A percentile compares a stretch with the other conserved stretches of the same genome.
Evolutionary conservation across 2,888 invertebrate species (phyloP).

Genomic region (Bellardia bayeri): DNA sequence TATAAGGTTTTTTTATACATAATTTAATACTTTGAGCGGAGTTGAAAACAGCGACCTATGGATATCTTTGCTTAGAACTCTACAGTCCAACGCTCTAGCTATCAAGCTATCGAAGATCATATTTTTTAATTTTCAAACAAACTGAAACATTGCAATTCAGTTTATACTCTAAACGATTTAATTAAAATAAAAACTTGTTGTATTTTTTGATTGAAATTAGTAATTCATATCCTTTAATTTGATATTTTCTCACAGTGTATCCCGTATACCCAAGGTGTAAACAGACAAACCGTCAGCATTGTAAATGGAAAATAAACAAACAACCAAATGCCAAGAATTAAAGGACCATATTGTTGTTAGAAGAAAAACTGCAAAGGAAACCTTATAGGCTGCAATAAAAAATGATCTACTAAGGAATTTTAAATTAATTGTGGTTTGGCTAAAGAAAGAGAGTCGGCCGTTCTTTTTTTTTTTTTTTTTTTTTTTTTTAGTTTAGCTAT

Average conservation of each 20-base stretch:
- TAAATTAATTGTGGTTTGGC: conserved; percentile 71
- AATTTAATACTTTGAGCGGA: conserved; percentile 85
- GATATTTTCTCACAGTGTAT: conserved; percentile 27
- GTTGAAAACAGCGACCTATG: conserved; percentile 89
- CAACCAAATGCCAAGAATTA: conserved; percentile 46
- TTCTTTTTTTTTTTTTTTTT: neutral
- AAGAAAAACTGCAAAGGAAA: conserved; percentile 22
- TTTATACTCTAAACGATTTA: too few relatives aligned
- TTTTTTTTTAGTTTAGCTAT: neutral
- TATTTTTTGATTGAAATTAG: too few relatives aligned
- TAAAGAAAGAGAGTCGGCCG: conserved; percentile 27
- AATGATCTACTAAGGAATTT: conserved; percentile 69
- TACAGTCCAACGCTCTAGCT: conserved; percentile 84
- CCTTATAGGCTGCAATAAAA: conserved; percentile 68
- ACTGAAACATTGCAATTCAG: too few relatives aligned
- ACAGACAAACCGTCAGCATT: conserved; percentile 41
- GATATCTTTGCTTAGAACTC: conserved; percentile 81
- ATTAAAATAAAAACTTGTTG: too few relatives aligned
- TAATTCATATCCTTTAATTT: too few relatives aligned
- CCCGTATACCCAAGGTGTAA: conserved; percentile 55
- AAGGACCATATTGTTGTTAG: conserved; percentile 16
- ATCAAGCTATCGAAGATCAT: conserved; percentile 82
- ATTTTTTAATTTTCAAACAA: neutral
- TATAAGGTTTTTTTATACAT: too few relatives aligned
- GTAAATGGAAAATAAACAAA: conserved; percentile 41